Percentiles rank a stretch among this genome's conserved stretches.
Evolutionary conservation across 2,797 vertebrate genomes (phyloP).

Genomic region (Strix occidentalis): DNA sequence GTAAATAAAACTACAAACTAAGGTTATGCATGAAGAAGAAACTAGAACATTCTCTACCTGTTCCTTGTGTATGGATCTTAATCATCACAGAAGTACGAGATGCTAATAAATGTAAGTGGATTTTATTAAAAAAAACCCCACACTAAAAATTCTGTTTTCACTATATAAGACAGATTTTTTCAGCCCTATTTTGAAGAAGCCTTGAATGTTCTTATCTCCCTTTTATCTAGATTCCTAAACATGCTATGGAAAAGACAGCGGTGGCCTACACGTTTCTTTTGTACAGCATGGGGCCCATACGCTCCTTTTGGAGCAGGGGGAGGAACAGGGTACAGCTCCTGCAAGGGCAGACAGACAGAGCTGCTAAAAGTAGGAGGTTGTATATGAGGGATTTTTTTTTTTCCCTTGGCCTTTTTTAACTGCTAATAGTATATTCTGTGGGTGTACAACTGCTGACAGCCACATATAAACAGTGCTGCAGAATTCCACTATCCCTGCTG

Average conservation of each 20-base stretch:
- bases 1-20: not conserved
- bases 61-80: not conserved
- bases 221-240: not conserved
- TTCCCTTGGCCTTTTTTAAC: not conserved
- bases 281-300: not conserved
- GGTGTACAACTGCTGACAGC: slow-evolving; percentile 12
- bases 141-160: not conserved
- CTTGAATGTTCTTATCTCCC: not conserved
- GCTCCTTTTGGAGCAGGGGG: not conserved
- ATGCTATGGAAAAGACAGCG: slow-evolving; percentile 35
- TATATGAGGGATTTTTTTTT: not conserved
- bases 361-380: not conserved
- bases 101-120: not conserved
- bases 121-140: not conserved
- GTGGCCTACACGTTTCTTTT: slow-evolving; percentile 28
- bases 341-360: slow-evolving; percentile 26
- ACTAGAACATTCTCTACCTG: not conserved
- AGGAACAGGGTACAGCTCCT: not conserved
- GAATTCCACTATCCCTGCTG: slow-evolving; percentile 17
- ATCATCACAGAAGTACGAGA: not conserved
- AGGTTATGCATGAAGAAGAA: not conserved
- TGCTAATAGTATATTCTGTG: slow-evolving; percentile 43
- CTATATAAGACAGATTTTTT: slow-evolving; percentile 1
- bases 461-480: not conserved
- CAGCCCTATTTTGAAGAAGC: not conserved